Percentiles rank a stretch among this genome's conserved stretches.
These are phyloP conservation scores for Pygoscelis antarcticus DNA, from an alignment of 2,113 vertebrate genomes.

Conservation along the genomic window DNA sequence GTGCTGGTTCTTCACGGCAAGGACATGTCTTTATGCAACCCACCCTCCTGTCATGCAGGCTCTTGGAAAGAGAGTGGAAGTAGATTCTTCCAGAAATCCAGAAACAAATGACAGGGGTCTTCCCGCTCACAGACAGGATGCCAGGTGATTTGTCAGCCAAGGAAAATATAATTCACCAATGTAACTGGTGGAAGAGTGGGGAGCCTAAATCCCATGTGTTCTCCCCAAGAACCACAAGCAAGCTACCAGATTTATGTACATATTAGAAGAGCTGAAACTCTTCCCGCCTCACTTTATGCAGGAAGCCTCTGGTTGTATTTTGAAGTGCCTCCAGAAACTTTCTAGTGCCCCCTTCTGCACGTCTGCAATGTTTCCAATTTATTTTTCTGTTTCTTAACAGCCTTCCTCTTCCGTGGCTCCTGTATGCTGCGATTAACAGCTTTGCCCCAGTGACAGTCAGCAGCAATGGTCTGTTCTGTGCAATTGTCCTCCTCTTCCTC, in stretches of 20 bases:
- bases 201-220: not conserved
- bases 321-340: not conserved
- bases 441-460: slow-evolving; percentile 84
- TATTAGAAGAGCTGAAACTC: not conserved
- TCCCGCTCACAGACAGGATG: not conserved
- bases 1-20: not conserved
- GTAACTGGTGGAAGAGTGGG: not conserved
- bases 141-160: not conserved
- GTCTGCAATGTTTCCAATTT: not conserved
- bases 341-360: not conserved
- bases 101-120: not conserved
- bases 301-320: not conserved
- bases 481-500: slow-evolving; percentile 95
- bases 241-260: not conserved
- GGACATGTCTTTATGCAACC: not conserved
- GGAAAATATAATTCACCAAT: not conserved
- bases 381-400: slow-evolving; percentile 70
- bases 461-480: slow-evolving; percentile 96
- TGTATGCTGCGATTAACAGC: slow-evolving; percentile 78
- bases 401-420: slow-evolving; percentile 91
- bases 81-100: not conserved
- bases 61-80: not conserved
- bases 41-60: not conserved
- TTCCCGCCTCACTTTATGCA: not conserved
- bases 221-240: not conserved